Conservation (phyloP, 1,140 invertebrate species). For the Tetragonula clypearis region DNA sequence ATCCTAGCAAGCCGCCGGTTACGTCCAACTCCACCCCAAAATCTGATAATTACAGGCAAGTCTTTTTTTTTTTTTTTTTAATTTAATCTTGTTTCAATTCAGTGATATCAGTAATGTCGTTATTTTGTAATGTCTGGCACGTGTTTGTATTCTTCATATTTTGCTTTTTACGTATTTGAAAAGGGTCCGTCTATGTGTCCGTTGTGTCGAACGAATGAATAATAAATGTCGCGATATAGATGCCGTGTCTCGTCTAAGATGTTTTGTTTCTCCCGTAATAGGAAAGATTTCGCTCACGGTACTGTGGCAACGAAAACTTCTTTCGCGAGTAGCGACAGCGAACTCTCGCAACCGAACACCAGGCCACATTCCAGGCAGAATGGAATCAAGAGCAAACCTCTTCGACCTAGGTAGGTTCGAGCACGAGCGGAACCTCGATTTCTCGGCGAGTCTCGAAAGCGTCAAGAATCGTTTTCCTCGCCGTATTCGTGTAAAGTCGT, state of each 20-base stretch:
- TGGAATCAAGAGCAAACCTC: conserved; percentile 68
- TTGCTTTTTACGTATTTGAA: too few relatives aligned
- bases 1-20: conserved; percentile 57
- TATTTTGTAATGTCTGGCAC: too few relatives aligned
- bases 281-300: conserved; percentile 83
- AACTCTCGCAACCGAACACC: conserved; percentile 80
- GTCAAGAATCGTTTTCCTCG: background rate
- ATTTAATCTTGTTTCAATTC: too few relatives aligned
- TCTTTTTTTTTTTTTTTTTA: too few relatives aligned
- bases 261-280: conserved; percentile 6
- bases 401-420: conserved; percentile 71
- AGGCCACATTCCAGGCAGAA: conserved; percentile 78
- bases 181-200: too few relatives aligned
- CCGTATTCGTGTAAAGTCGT: background rate
- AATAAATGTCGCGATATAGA: too few relatives aligned
- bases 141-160: too few relatives aligned
- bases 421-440: background rate
- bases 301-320: conserved; percentile 76
- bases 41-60: conserved; percentile 75
- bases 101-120: too few relatives aligned
- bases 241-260: background rate
- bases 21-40: conserved; percentile 70
- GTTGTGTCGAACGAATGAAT: too few relatives aligned
- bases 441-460: background rate
- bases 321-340: conserved; percentile 80